Conservation (phyloP, 1,140 invertebrate genomes). For the Arctopsyche grandis region DNA sequence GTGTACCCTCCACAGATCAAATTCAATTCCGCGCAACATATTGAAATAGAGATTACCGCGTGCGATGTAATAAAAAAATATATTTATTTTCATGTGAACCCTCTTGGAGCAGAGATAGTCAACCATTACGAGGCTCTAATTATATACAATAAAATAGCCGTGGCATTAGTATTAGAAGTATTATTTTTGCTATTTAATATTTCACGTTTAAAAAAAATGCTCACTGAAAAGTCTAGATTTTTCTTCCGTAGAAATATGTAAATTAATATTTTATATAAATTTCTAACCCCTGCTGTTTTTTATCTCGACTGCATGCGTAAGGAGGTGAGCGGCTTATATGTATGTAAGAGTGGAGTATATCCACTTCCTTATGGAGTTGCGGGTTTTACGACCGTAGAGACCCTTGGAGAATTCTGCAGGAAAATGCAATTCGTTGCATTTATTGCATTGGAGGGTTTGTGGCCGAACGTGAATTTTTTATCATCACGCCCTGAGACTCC, state of each 20-base stretch:
- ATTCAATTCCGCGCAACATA: constrained; percentile 43
- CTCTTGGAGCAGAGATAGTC: neutral
- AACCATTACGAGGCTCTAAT: neutral
- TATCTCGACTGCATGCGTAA: constrained; percentile 29
- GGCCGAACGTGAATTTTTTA: constrained; percentile 37
- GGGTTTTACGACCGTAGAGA: constrained; percentile 35
- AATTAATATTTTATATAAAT: neutral
- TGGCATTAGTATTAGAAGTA: no score
- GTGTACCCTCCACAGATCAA: constrained; percentile 8
- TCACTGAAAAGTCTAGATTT: no score
- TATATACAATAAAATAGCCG: no score
- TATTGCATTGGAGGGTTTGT: constrained; percentile 37
- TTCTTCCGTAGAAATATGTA: neutral
- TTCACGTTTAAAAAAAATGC: no score
- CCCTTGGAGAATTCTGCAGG: constrained; percentile 37
- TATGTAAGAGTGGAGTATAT: constrained; percentile 25
- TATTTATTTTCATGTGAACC: constrained; percentile 33
- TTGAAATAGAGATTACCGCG: constrained; percentile 44
- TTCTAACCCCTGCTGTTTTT: constrained; percentile 8
- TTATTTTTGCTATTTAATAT: no score
- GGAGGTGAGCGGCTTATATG: constrained; percentile 27
- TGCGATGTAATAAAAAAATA: constrained; percentile 42
- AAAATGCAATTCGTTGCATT: constrained; percentile 46
- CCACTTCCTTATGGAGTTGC: constrained; percentile 40
- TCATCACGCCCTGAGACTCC: neutral